Conservation (phyloP, 1,140 invertebrate genomes). For the Argopecten irradians region DNA sequence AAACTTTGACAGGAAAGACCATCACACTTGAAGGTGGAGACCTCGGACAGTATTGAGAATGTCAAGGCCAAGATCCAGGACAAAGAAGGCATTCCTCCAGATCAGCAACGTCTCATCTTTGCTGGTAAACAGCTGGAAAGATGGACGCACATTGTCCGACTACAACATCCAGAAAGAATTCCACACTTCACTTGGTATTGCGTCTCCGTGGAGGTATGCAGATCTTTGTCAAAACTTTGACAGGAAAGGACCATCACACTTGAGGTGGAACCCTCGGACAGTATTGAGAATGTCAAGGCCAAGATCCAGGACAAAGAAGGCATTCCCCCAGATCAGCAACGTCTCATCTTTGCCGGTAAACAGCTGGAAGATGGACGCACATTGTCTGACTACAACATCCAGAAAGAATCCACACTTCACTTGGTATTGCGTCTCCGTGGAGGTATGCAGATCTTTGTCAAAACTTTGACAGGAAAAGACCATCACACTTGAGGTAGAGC, state of each 20-base stretch:
- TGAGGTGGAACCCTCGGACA: conserved; percentile 79
- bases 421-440: conserved; percentile 64
- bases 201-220: no score
- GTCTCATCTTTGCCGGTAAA: conserved; percentile 88
- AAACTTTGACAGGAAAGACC: no score
- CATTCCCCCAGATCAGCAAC: conserved; percentile 88
- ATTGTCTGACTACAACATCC: conserved; percentile 93
- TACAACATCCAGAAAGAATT: no score
- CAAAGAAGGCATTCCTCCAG: no score
- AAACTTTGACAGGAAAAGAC: conserved; percentile 84
- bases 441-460: conserved; percentile 80
- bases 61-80: no score
- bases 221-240: no score
- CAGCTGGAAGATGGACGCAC: conserved; percentile 87
- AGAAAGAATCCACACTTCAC: conserved; percentile 94
- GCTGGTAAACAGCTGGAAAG: no score
- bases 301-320: conserved; percentile 91
- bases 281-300: conserved; percentile 87
- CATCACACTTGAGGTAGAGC: conserved; percentile 80
- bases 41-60: no score
- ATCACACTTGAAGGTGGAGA: no score
- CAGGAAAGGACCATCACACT: conserved; percentile 80
- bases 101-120: no score
- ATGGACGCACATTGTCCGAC: no score
- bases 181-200: no score